Conservation (phyloP, 1,140 invertebrate species). For the Probaryconus sp. region DNA sequence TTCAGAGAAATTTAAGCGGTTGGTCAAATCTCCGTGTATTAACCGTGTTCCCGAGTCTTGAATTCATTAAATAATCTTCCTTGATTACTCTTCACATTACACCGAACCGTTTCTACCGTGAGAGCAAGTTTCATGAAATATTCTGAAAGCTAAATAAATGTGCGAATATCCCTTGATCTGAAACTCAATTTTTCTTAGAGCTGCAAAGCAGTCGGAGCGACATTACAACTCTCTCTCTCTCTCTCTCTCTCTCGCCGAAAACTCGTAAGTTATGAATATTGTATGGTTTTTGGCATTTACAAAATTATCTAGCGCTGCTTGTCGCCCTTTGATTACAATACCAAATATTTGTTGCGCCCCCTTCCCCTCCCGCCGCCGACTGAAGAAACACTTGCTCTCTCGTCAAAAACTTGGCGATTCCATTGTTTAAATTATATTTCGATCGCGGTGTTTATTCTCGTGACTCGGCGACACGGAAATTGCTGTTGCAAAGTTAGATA, state of each 20-base stretch:
- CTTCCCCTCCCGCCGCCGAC: too few species aligned
- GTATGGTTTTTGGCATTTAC: conserved; percentile 31
- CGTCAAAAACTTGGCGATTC: conserved; percentile 39
- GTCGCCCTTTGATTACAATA: conserved; percentile 44
- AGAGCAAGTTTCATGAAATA: too few species aligned
- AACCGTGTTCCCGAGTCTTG: too few species aligned
- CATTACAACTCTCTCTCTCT: not conserved
- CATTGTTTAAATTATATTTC: conserved; percentile 52
- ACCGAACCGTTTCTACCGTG: too few species aligned
- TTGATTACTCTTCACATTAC: too few species aligned
- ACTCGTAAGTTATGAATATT: conserved; percentile 34
- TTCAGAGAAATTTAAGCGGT: too few species aligned
- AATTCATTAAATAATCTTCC: too few species aligned
- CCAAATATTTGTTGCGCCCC: conserved; percentile 40
- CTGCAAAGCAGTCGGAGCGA: not conserved
- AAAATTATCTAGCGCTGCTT: conserved; percentile 18
- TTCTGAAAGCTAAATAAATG: too few species aligned
- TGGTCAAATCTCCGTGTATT: too few species aligned
- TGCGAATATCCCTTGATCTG: conserved; percentile 24
- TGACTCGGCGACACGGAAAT: conserved; percentile 26
- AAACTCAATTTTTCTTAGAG: conserved; percentile 6
- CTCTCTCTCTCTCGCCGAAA: not conserved
- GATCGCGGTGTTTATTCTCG: conserved; percentile 34
- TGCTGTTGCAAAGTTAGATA: conserved; percentile 30
- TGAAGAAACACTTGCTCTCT: conserved; percentile 4